Evolutionary conservation across 2,888 invertebrate species (phyloP).

Genomic region (Chrysodeixis includens): DNA sequence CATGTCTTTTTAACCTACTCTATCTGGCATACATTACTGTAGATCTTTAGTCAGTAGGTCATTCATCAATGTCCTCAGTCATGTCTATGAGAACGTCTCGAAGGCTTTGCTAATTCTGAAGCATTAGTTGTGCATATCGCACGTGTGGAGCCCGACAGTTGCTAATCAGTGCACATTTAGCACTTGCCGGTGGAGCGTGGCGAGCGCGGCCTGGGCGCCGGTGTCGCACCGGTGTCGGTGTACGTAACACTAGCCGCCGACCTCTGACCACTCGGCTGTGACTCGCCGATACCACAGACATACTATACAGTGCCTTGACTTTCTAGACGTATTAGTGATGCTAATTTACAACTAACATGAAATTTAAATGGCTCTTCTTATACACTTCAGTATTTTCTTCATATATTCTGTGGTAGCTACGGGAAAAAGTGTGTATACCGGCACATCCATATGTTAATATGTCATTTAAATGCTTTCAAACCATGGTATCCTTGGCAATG

Average conservation of each 20-base stretch:
- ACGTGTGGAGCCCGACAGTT: conserved; percentile 41
- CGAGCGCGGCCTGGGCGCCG: conserved; percentile 57
- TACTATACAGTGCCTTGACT: conserved; percentile 9
- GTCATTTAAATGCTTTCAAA: background rate
- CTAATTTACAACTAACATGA: background rate
- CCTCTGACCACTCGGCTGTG: conserved; percentile 51
- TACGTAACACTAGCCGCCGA: conserved; percentile 49
- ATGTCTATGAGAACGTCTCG: background rate
- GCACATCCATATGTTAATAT: background rate
- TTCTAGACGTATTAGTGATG: conserved; percentile 9
- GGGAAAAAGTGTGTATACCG: background rate
- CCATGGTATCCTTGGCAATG: background rate
- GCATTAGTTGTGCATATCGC: conserved; percentile 36
- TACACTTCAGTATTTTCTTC: conserved; percentile 6
- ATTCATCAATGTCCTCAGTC: background rate
- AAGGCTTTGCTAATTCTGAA: conserved; percentile 7
- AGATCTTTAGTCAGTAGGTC: background rate
- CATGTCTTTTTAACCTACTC: background rate
- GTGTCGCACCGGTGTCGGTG: conserved; percentile 45
- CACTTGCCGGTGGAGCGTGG: conserved; percentile 60
- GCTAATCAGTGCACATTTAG: conserved; percentile 65
- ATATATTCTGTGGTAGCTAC: background rate
- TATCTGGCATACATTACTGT: too few relatives aligned
- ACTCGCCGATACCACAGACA: conserved; percentile 42
- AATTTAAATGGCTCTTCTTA: conserved; percentile 7